These are phyloP conservation scores for Protodeltote pygarga DNA, from an alignment of 2,888 invertebrate genomes.

Conservation along the genomic window DNA sequence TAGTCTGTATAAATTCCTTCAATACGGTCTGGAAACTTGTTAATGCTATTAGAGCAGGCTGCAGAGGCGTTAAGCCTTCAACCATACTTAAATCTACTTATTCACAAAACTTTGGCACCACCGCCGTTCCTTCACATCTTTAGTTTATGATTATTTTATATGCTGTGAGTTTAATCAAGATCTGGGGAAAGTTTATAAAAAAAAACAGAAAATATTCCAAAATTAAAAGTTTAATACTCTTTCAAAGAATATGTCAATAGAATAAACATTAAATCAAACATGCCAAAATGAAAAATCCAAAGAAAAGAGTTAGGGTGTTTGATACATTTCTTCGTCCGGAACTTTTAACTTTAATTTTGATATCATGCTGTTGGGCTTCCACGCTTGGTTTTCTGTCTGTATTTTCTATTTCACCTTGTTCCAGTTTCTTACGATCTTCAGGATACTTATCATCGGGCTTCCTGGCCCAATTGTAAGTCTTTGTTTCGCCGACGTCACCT, in stretches of 20 bases:
- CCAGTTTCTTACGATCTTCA: slow-evolving; percentile 32
- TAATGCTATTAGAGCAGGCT: slow-evolving; percentile 83
- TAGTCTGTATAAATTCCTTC: slow-evolving; percentile 57
- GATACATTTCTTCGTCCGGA: slow-evolving; percentile 41
- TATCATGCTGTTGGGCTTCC: slow-evolving; percentile 52
- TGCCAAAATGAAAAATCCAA: slow-evolving; percentile 52
- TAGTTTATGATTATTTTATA: slow-evolving; percentile 8
- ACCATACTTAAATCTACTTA: slow-evolving; percentile 85
- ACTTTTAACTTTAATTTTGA: slow-evolving; percentile 23
- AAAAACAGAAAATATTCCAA: slow-evolving; percentile 7
- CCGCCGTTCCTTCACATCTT: slow-evolving; percentile 43
- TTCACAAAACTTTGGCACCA: slow-evolving; percentile 67
- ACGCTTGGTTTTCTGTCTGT: slow-evolving; percentile 47
- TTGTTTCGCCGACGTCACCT: background rate
- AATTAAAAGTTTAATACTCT: slow-evolving; percentile 41
- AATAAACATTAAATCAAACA: slow-evolving; percentile 54
- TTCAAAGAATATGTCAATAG: slow-evolving; percentile 38
- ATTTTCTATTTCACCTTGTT: slow-evolving; percentile 40
- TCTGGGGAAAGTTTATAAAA: background rate
- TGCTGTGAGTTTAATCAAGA: slow-evolving; percentile 8
- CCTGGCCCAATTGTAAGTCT: too few relatives aligned
- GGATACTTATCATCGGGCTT: slow-evolving; percentile 53
- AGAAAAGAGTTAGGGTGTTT: slow-evolving; percentile 46
- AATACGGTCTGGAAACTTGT: slow-evolving; percentile 85
- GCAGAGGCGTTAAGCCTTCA: slow-evolving; percentile 80